Conservation (phyloP, 2,113 vertebrate genomes). For the Aldabrachelys gigantea region DNA sequence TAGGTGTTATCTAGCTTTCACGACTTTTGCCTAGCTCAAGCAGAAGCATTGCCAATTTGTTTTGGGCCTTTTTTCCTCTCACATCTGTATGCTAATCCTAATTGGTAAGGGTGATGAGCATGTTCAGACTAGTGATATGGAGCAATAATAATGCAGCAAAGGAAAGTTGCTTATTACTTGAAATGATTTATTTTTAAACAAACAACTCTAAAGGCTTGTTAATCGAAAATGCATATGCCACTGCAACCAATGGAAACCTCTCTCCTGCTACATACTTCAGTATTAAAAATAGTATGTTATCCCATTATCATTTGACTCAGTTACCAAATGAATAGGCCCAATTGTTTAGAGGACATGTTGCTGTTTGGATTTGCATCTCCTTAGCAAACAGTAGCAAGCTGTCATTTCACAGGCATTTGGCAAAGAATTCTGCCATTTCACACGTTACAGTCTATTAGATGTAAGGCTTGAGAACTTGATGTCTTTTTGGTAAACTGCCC, state of each 20-base stretch:
- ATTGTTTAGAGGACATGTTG: neutral
- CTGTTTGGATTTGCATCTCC: neutral
- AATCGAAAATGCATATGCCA: neutral
- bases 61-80: neutral
- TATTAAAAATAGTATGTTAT: neutral
- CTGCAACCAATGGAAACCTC: neutral
- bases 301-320: neutral
- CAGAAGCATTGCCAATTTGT: neutral
- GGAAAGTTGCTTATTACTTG: neutral
- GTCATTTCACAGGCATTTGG: neutral
- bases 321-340: neutral
- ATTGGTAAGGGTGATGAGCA: neutral
- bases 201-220: neutral
- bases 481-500: neutral
- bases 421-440: neutral
- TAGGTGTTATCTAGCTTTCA: neutral
- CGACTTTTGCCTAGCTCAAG: neutral
- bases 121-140: neutral
- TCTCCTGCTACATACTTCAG: too few species aligned
- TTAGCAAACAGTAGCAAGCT: neutral
- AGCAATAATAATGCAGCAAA: neutral
- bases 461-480: neutral
- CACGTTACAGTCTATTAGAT: neutral
- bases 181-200: neutral
- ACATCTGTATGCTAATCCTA: neutral